These are phyloP conservation scores for Orthosia gothica DNA, from an alignment of 2,888 invertebrate species.

Conservation along the genomic window DNA sequence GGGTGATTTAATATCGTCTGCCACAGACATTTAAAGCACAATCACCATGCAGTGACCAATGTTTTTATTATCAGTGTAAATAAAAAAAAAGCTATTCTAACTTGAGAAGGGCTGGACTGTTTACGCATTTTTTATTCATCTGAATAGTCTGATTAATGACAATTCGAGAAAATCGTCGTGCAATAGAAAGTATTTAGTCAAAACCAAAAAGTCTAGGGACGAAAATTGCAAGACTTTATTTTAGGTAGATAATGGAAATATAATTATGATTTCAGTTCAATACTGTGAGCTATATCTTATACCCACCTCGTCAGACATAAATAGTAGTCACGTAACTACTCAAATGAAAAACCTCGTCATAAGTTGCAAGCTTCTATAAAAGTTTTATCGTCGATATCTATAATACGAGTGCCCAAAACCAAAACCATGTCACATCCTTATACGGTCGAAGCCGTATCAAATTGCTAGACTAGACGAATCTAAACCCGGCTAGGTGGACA, in stretches of 20 bases:
- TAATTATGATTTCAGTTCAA: background rate
- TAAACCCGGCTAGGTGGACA: too few species aligned
- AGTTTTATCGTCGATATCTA: conserved; percentile 15
- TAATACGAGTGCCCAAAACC: too few species aligned
- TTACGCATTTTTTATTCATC: too few species aligned
- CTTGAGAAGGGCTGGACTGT: background rate
- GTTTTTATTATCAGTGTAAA: background rate
- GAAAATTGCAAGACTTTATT: background rate
- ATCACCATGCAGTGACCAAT: background rate
- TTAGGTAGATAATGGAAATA: too few species aligned
- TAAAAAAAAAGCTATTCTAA: background rate
- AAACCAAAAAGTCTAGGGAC: background rate
- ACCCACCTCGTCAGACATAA: background rate
- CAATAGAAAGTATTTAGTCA: background rate
- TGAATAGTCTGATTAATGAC: background rate
- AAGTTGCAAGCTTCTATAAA: conserved; percentile 21
- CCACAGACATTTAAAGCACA: background rate
- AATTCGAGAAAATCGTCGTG: background rate
- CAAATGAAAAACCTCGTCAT: background rate
- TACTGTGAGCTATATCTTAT: background rate
- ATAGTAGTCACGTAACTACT: background rate
- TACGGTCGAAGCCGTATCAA: too few species aligned
- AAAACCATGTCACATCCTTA: too few species aligned
- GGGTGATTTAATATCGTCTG: background rate
- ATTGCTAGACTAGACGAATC: too few species aligned